phyloP scores from a whole-genome alignment of 2,797 vertebrate species.

The Antrozous pallidus region DNA sequence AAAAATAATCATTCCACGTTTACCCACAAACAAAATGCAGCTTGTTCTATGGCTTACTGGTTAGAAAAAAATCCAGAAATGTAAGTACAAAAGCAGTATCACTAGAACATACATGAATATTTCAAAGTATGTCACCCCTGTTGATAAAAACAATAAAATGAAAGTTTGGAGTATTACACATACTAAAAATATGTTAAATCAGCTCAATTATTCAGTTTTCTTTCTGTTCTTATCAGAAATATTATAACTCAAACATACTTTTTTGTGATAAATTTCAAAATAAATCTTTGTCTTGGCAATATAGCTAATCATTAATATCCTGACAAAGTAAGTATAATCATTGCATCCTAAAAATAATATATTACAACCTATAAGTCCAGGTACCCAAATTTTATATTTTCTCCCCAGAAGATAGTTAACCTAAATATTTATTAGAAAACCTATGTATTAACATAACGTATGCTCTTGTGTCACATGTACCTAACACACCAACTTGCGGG shows the following conservation, averaged over 20 bases:
- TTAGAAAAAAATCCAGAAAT: background rate
- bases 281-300: background rate
- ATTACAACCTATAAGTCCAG: background rate
- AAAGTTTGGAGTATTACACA: background rate
- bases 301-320: background rate
- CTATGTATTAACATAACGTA: background rate
- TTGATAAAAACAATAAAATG: background rate
- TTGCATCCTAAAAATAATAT: background rate
- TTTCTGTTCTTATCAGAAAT: background rate
- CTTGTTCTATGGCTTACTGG: background rate
- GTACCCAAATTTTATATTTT: background rate
- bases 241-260: background rate
- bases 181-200: background rate
- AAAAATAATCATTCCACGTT: background rate
- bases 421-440: constrained; percentile 11
- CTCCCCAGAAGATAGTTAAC: background rate
- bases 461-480: background rate
- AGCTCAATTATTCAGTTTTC: background rate
- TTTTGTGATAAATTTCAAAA: constrained; percentile 1
- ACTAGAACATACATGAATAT: background rate
- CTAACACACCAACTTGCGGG: background rate
- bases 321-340: background rate
- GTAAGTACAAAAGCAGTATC: background rate
- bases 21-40: background rate
- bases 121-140: background rate